Evolutionary conservation across 2,888 invertebrate species (phyloP).

Genomic region (Nipponacmea schrenckii): DNA sequence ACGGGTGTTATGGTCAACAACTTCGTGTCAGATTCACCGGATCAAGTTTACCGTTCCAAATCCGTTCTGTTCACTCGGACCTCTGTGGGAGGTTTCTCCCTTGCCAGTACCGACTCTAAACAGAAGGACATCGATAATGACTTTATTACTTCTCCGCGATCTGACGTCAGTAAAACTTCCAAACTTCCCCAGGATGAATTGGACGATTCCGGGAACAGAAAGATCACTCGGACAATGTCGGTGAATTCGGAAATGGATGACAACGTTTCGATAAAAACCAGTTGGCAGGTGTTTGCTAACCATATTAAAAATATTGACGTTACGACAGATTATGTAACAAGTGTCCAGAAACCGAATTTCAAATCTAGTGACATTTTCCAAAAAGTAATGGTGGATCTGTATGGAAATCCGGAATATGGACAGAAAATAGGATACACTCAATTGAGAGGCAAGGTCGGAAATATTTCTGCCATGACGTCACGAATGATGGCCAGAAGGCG

Average conservation of each 20-base stretch:
- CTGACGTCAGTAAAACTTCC: background rate
- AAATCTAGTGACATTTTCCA: constrained; percentile 48
- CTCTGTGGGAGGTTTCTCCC: background rate
- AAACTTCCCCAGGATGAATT: background rate
- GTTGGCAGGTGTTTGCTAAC: constrained; percentile 45
- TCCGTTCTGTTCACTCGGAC: background rate
- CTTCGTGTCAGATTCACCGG: background rate
- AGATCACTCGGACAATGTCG: background rate
- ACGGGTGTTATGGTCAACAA: background rate
- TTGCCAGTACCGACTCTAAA: background rate
- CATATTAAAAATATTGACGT: constrained; percentile 45
- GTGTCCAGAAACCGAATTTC: constrained; percentile 46
- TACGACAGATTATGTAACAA: constrained; percentile 32
- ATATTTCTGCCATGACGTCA: background rate
- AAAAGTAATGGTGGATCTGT: constrained; percentile 50
- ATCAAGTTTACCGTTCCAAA: background rate
- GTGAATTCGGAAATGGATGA: background rate
- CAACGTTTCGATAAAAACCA: background rate
- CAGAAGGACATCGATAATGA: background rate
- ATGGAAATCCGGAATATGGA: constrained; percentile 47
- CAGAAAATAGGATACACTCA: constrained; percentile 8
- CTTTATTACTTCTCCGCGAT: background rate
- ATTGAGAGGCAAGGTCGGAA: background rate
- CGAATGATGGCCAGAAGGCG: background rate
- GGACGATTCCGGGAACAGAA: background rate